Conservation (phyloP, 2,113 vertebrate genomes). For the Myrmecophaga tridactyla region DNA sequence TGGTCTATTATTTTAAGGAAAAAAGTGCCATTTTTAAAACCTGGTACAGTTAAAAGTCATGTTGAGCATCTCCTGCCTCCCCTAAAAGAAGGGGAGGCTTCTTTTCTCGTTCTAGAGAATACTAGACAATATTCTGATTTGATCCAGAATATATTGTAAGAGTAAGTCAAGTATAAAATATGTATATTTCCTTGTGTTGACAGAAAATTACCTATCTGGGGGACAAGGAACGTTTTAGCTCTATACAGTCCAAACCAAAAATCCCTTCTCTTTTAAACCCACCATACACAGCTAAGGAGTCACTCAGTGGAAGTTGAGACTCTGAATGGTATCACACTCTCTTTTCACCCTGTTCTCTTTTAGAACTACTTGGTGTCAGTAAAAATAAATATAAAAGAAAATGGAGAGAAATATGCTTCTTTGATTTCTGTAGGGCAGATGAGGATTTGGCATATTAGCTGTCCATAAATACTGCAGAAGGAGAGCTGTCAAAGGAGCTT, state of each 20-base stretch:
- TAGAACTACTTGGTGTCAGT: neutral
- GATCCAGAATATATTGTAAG: neutral
- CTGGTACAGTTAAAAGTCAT: neutral
- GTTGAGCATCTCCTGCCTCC: neutral
- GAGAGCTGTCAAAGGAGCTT: neutral
- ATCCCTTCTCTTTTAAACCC: neutral
- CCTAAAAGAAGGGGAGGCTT: too few species aligned
- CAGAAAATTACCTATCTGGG: neutral
- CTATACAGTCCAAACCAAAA: neutral
- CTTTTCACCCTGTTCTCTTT: neutral
- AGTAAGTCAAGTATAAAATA: conserved; percentile 24
- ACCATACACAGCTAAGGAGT: neutral
- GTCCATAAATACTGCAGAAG: neutral
- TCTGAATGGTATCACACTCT: neutral
- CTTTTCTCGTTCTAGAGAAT: neutral
- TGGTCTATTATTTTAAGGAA: neutral
- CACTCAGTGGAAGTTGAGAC: neutral
- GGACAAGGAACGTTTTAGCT: neutral
- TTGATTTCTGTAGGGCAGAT: neutral
- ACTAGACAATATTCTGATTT: conserved; percentile 20
- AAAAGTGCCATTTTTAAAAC: neutral
- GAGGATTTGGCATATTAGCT: neutral
- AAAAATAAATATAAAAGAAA: neutral
- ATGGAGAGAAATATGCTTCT: neutral
- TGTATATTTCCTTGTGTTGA: conserved; percentile 2